phyloP scores from a whole-genome alignment of 1,140 invertebrate species.

The Colletes latitarsis region DNA sequence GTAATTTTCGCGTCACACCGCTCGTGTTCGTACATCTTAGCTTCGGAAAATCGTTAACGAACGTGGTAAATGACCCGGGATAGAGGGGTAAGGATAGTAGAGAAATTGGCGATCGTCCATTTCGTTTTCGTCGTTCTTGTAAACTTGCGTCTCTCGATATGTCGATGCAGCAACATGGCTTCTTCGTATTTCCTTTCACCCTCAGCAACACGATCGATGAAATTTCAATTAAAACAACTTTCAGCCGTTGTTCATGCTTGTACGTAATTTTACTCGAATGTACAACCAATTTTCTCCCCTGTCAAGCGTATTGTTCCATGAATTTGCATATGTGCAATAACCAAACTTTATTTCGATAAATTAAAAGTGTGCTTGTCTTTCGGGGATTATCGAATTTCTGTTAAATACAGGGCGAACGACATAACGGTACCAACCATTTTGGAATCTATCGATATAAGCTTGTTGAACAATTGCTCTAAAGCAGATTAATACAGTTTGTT shows the following conservation, averaged over 20 bases:
- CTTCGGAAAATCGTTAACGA: slow-evolving; percentile 35
- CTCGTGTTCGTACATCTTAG: slow-evolving; percentile 14
- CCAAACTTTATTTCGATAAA: not conserved
- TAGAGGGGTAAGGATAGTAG: not conserved
- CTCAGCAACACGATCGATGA: slow-evolving; percentile 3
- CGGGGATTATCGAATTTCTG: not conserved
- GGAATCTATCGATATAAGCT: too few relatives aligned
- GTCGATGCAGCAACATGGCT: not conserved
- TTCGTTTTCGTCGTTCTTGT: slow-evolving; percentile 31
- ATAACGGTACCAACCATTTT: too few relatives aligned
- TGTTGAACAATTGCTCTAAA: too few relatives aligned
- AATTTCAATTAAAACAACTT: slow-evolving; percentile 42
- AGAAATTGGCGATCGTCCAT: slow-evolving; percentile 43
- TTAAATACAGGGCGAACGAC: too few relatives aligned
- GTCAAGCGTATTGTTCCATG: not conserved
- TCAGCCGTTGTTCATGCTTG: slow-evolving; percentile 3
- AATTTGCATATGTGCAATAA: not conserved
- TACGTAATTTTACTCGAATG: slow-evolving; percentile 5
- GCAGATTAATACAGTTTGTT: too few relatives aligned
- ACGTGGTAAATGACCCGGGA: slow-evolving; percentile 32
- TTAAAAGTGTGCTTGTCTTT: not conserved
- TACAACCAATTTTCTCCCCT: slow-evolving; percentile 28
- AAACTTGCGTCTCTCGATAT: slow-evolving; percentile 14
- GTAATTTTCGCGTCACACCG: slow-evolving; percentile 34
- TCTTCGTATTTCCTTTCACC: slow-evolving; percentile 1